Conservation (phyloP, 1,140 invertebrate species). For the Calephelis virginiensis region DNA sequence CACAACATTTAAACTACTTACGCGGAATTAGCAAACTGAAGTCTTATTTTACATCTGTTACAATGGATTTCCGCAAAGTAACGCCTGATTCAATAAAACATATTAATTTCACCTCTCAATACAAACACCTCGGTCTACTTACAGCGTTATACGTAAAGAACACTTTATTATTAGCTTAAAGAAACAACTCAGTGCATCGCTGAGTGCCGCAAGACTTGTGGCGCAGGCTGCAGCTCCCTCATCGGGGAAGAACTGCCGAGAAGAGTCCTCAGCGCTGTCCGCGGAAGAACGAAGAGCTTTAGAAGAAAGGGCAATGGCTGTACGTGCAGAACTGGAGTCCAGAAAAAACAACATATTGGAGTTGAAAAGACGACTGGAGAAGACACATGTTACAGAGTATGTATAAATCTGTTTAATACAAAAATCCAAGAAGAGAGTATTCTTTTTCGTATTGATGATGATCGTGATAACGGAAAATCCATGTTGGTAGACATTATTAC, state of each 20-base stretch:
- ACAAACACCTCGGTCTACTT: too few relatives aligned
- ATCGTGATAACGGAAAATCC: too few relatives aligned
- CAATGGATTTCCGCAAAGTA: too few relatives aligned
- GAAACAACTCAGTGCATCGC: constrained; percentile 81
- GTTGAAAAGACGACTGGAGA: constrained; percentile 85
- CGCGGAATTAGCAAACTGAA: too few relatives aligned
- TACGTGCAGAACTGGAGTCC: constrained; percentile 85
- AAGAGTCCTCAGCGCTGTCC: constrained; percentile 72
- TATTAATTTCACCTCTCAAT: too few relatives aligned
- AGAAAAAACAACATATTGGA: constrained; percentile 87
- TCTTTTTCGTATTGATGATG: too few relatives aligned
- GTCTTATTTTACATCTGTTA: too few relatives aligned
- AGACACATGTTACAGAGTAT: constrained; percentile 89
- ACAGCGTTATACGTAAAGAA: too few relatives aligned
- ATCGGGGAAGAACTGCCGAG: constrained; percentile 41
- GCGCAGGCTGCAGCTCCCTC: constrained; percentile 50
- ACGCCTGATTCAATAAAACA: too few relatives aligned
- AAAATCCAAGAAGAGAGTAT: too few relatives aligned
- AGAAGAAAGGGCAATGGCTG: constrained; percentile 83
- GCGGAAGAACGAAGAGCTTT: constrained; percentile 82
- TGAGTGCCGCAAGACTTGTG: constrained; percentile 73
- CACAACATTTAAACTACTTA: too few relatives aligned
- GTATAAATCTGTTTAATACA: constrained; percentile 35
- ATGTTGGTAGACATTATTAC: too few relatives aligned
- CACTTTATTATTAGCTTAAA: constrained; percentile 74